A percentile compares a stretch with the other conserved stretches of the same genome.
Conservation (phyloP, 2,113 vertebrate species). For the Ptilonorhynchus violaceus region DNA sequence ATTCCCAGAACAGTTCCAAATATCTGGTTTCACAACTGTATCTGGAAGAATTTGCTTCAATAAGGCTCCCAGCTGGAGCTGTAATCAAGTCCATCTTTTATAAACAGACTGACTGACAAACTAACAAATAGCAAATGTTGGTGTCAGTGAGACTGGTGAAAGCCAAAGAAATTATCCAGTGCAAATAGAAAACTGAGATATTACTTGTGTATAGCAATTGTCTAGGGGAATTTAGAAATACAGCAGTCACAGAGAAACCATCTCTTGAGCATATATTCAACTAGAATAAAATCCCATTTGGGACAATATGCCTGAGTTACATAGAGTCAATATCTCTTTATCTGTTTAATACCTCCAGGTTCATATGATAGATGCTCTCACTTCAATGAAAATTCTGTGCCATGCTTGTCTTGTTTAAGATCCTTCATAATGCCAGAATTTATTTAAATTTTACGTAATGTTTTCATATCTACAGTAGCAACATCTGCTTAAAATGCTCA, state of each 20-base stretch:
- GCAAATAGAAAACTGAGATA: background rate
- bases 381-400: background rate
- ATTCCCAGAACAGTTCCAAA: background rate
- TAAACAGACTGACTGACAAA: background rate
- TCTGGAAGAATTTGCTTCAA: conserved; percentile 34
- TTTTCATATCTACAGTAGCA: background rate
- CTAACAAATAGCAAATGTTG: conserved; percentile 37
- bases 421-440: background rate
- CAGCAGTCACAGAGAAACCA: background rate
- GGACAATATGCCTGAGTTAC: background rate
- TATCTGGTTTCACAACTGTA: background rate
- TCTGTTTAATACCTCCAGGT: background rate
- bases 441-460: background rate
- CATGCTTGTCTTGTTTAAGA: background rate
- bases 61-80: conserved; percentile 34
- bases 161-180: conserved; percentile 4
- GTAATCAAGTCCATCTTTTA: conserved; percentile 21
- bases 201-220: background rate
- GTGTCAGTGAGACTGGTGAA: background rate
- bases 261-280: background rate
- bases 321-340: background rate
- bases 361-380: background rate
- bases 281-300: background rate
- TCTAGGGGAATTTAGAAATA: background rate
- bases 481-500: background rate